phyloP scores from a whole-genome alignment of 2,797 vertebrate species.

The Pogoniulus pusillus region DNA sequence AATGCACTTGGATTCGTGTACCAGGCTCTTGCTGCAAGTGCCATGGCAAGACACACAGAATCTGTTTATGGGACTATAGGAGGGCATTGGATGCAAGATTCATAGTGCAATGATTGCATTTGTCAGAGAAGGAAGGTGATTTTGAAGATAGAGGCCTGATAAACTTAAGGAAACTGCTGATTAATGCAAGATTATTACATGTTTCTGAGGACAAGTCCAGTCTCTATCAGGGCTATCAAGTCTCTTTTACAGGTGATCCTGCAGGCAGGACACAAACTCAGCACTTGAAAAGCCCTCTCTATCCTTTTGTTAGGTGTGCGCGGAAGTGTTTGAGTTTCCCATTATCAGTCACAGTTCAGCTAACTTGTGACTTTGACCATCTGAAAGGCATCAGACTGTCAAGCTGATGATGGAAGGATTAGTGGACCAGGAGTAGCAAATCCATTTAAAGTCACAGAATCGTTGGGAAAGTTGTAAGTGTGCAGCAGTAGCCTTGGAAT shows the following conservation, averaged over 20 bases:
- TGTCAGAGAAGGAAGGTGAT: not conserved
- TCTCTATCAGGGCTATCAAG: not conserved
- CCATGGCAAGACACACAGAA: rapidly evolving
- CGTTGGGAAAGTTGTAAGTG: not conserved
- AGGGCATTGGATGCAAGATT: not conserved
- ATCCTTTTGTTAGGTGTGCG: not conserved
- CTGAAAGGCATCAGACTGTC: not conserved
- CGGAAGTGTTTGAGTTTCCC: not conserved
- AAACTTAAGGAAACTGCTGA: not conserved
- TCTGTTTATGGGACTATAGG: not conserved
- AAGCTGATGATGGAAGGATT: not conserved
- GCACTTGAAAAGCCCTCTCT: not conserved
- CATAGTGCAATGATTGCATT: rapidly evolving
- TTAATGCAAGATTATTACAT: not conserved
- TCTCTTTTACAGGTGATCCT: not conserved
- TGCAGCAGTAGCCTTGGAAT: constrained; percentile 7
- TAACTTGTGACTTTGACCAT: not conserved
- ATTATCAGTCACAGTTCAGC: not conserved
- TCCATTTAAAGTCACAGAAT: not conserved
- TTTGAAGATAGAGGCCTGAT: not conserved
- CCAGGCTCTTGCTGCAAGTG: not conserved
- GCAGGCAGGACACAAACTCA: not conserved
- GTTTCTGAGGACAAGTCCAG: not conserved
- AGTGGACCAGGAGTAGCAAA: not conserved
- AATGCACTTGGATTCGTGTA: not conserved